Evolutionary conservation across 2,797 vertebrate species (phyloP).

Genomic region (Siniperca obscura): DNA sequence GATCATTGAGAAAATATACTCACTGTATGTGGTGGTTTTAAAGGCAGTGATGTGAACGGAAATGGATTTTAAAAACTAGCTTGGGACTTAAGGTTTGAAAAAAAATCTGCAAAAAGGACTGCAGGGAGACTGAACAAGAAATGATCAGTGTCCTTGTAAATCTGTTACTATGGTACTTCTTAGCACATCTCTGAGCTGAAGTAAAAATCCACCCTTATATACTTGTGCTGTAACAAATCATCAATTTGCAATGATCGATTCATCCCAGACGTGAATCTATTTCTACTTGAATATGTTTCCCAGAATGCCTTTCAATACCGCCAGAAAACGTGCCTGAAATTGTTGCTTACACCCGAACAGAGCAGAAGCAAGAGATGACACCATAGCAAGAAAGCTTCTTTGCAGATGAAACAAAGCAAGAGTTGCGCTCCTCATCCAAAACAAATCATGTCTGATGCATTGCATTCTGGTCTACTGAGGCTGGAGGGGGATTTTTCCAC

Average conservation of each 20-base stretch:
- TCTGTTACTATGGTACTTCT: not conserved
- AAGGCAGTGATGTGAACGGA: not conserved
- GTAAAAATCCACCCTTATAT: not conserved
- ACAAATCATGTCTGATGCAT: not conserved
- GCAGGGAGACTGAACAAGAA: constrained; percentile 11
- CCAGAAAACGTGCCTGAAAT: not conserved
- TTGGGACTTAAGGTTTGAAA: not conserved
- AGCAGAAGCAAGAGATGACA: not conserved
- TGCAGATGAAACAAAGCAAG: not conserved
- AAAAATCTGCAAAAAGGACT: not conserved
- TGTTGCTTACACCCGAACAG: not conserved
- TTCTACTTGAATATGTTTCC: not conserved
- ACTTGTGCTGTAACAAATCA: constrained; percentile 1
- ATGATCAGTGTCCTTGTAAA: constrained; percentile 27
- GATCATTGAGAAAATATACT: constrained; percentile 6
- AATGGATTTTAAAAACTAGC: constrained; percentile 7
- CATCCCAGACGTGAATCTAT: not conserved
- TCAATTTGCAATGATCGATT: constrained; percentile 1
- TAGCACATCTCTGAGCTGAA: not conserved
- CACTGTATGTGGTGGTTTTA: not conserved
- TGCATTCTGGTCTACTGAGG: not conserved
- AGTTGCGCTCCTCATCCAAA: not conserved
- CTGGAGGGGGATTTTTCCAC: not conserved
- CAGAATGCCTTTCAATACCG: not conserved
- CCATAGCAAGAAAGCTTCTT: not conserved